Evolutionary conservation across 2,113 vertebrate species (phyloP), one percentile per base, ranked within the genome.

Genomic region (Alouatta palliata): DNA sequence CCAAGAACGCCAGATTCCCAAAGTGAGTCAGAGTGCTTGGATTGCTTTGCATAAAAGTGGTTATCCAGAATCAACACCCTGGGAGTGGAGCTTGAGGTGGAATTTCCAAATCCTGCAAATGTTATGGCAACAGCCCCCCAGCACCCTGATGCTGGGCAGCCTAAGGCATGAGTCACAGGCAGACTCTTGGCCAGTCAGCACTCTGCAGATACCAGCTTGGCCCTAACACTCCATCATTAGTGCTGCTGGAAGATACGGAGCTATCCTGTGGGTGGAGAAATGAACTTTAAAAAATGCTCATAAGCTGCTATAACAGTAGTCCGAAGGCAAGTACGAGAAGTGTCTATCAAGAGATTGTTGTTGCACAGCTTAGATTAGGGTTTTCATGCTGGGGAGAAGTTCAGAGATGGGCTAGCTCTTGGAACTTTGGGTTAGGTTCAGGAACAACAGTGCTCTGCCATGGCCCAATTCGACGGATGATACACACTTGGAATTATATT

Each of bases 31-130:
- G 35, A 75, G 25, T 58, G 9, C 49, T 96, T 95, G 87, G 75
- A 71, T 88, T 56, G 20, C 61, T 87, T 90, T 86, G 32, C 61
- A 47, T 85, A 32, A 79, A 49, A 58, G 13, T 70, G 20, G 21
- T 87, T 73, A 93, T 88, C 95, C 94, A 95, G 89, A 30, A 93
- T 97, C 96, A 93, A 94, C 94, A 97, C 37, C 21, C 54, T 66
- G 68, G 20, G 66, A 84, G 30, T 47, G 30, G 73, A 92, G 19
- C 83, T 64, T 87, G 91, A 95, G 73, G 43, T 76, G 52, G 85
- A 96, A 81, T 97, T 96, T 97, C 85, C 86, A 97, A 86, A 80
- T 71, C 56, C 75, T 97, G 32, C 82, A 94, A 83, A 82, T 77
- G 43, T 94, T 68, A 13, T 47, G 70, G 32, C 37, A 61, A 94